Evolutionary conservation across 2,888 invertebrate species (phyloP), one percentile per base, ranked within the genome.

Genomic region (Hydraecia micacea): DNA sequence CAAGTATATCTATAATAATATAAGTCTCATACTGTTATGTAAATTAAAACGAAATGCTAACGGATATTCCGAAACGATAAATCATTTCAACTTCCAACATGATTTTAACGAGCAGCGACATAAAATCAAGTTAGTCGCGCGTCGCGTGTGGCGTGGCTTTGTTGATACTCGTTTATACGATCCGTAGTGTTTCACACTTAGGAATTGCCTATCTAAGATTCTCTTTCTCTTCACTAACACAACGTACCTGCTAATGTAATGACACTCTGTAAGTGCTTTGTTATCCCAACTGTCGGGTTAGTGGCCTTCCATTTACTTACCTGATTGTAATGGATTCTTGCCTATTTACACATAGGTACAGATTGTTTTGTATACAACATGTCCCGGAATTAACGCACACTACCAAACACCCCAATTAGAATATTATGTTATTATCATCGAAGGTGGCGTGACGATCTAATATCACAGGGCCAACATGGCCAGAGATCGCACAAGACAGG

Each of bases 301-400:
- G 49, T 49, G 39, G 39, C 39, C 52, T 42, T 75, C 68, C 39
- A 69, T 65, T 85, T 65, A 42, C 28, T 75, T 62, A 55, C 15
- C n/a, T 80, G 52, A 75, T 80, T 80, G 68, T 69, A 84, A 80
- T 83, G 75, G 74, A 68, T 75, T 79, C 68, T 36, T 68, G 15
- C n/a, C 36, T 60, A 62, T 62, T 73, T 70, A 67, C 66, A 62
- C 60, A 15, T 18, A 52, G 52, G 52, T 52, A 42, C 28, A 62
- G 28, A 55, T 42, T 71, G 46, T 58, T 79, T 46, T 63, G 15
- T 68, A 5, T 46, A n/a, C n/a, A n/a, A 11, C 55, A n/a, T 58
- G n/a, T 58, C n/a, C 55, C n/a, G 11, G 55, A 58, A 58, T n/a
- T 58, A 11, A 58, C 13, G 5, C 55, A 58, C n/a, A n/a, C 11